Percentiles rank a stretch among this genome's conserved stretches.
Conservation (phyloP, 1,140 invertebrate species). For the Tachypleus tridentatus region DNA sequence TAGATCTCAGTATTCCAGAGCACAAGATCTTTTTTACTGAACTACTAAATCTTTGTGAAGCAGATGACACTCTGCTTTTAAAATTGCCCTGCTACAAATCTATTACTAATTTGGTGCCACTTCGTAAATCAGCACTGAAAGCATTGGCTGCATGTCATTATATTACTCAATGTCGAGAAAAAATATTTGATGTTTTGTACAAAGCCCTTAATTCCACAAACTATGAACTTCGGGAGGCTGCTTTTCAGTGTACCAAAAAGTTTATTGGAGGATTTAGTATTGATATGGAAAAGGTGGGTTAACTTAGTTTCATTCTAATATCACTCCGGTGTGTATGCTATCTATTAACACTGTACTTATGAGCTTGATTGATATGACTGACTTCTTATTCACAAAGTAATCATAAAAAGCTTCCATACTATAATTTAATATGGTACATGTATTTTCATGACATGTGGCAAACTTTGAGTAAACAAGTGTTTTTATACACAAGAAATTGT, state of each 20-base stretch:
- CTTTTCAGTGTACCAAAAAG: conserved; percentile 89
- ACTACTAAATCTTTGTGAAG: conserved; percentile 71
- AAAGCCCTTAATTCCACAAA: conserved; percentile 71
- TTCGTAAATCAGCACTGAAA: conserved; percentile 74
- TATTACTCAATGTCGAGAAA: conserved; percentile 56
- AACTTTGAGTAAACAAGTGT: no score
- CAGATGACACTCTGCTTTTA: conserved; percentile 63
- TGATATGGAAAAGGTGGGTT: conserved; percentile 42
- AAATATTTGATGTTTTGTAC: conserved; percentile 82
- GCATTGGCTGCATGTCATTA: conserved; percentile 84
- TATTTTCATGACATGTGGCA: no score
- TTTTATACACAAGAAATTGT: no score
- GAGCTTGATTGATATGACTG: no score
- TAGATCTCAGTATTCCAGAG: conserved; percentile 67
- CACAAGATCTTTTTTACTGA: conserved; percentile 87
- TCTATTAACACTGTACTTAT: no score
- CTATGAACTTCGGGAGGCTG: conserved; percentile 76
- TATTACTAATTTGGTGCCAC: conserved; percentile 67
- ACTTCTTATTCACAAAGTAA: no score
- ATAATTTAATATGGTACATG: no score
- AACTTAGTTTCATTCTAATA: no score
- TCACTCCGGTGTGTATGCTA: no score
- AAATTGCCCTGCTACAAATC: conserved; percentile 90
- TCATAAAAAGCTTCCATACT: no score
- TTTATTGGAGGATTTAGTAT: conserved; percentile 71